Percentiles rank a stretch among this genome's conserved stretches.
These are phyloP conservation scores for Ahaetulla prasina DNA, from an alignment of 2,113 vertebrate genomes.

Conservation along the genomic window DNA sequence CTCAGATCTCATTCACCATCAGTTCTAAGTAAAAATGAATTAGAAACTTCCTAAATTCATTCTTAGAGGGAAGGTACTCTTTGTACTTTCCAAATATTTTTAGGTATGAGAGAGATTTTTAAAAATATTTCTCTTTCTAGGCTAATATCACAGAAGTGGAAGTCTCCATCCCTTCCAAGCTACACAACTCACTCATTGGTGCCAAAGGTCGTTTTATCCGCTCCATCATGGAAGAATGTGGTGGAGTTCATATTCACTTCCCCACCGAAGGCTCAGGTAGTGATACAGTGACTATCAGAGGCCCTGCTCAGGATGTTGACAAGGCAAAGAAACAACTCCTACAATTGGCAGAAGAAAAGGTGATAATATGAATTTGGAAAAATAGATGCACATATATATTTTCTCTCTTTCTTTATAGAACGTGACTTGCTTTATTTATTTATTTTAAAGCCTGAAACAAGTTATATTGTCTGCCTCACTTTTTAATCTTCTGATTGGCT, in stretches of 20 bases:
- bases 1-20: not conserved
- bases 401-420: not conserved
- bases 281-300: slow-evolving; percentile 93
- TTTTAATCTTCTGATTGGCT: not conserved
- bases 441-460: not conserved
- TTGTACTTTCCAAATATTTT: not conserved
- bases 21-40: not conserved
- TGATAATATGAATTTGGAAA: slow-evolving; percentile 44
- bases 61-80: not conserved
- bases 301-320: slow-evolving; percentile 92
- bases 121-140: slow-evolving; percentile 55
- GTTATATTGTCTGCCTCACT: not conserved
- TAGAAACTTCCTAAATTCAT: not conserved
- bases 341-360: slow-evolving; percentile 97
- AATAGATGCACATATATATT: not conserved
- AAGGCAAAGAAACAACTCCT: slow-evolving; percentile 93
- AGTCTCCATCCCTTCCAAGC: slow-evolving; percentile 92
- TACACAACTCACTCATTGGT: slow-evolving; percentile 97
- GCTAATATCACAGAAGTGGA: slow-evolving; percentile 94
- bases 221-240: slow-evolving; percentile 98
- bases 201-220: slow-evolving; percentile 96
- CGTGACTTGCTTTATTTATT: not conserved
- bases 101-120: not conserved
- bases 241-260: slow-evolving; percentile 97
- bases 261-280: slow-evolving; percentile 94